Evolutionary conservation across 2,888 invertebrate species (phyloP), one percentile per base, ranked within the genome.

Genomic region (Andrena marginata): DNA sequence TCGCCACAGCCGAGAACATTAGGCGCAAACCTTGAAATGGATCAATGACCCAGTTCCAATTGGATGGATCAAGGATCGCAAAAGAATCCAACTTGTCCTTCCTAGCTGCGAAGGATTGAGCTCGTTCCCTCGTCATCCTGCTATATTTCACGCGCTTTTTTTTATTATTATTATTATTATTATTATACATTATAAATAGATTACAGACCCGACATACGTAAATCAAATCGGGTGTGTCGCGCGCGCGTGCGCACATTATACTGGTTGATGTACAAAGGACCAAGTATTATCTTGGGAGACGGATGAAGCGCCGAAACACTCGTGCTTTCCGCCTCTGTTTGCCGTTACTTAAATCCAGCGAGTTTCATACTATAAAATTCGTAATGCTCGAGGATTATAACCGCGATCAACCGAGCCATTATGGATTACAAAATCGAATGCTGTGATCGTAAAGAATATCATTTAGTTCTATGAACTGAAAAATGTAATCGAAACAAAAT

Each of bases 11-110:
- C n/a, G 85, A 86, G 54, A 70, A 81, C 48, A 31, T 68, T 35
- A 72, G 67, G 62, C 70, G 26, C 26, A 84, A 84, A 71, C 80
- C 84, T 49, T 84, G 77, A 84, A 80, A 74, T n/a, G 67, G 49
- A 60, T 48, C 13, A 31, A n/a, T 26, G 20, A 29, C 69, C 33
- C 54, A 49, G 64, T 33, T 72, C 33, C 54, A 49, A 68, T 83
- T 42, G 35, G 26, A 73, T 42, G 63, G 48, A 82, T 80, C 60
- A 56, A 51, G 49, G 13, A 54, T 51, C 31, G 16, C 4, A 31
- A 73, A 56, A 2, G 56, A 56, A 31, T 20, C 10, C 42, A 48
- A 54, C 8, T 48, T 77, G 3, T 31, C 42, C 23, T 56, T 56
- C n/a, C 33, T 26, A 64, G 10, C 13, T n/a, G 60, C 31, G 79